Evolutionary conservation across 1,140 invertebrate species (phyloP).

Genomic region (Cydia strobilella): DNA sequence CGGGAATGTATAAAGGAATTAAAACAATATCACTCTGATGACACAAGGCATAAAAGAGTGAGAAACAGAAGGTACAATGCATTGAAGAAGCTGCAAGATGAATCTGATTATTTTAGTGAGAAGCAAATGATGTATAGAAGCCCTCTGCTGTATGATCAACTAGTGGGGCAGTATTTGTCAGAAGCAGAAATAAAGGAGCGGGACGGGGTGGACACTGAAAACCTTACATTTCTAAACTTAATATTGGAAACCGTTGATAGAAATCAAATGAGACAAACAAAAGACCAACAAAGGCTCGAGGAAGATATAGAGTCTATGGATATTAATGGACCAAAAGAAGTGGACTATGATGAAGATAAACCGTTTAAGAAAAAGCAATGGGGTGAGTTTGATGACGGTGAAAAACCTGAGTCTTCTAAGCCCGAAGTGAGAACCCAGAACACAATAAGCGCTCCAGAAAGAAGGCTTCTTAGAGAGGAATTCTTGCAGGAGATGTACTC

Average conservation of each 20-base stretch:
- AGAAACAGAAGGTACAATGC: slow-evolving; percentile 93
- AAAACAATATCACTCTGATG: slow-evolving; percentile 78
- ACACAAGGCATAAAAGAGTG: slow-evolving; percentile 80
- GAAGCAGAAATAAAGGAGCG: slow-evolving; percentile 86
- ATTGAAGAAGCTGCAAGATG: slow-evolving; percentile 85
- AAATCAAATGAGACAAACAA: slow-evolving; percentile 82
- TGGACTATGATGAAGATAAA: slow-evolving; percentile 47
- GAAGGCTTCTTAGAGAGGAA: slow-evolving; percentile 87
- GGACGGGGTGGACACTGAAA: slow-evolving; percentile 82
- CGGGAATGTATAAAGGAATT: slow-evolving; percentile 82
- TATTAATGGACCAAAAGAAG: slow-evolving; percentile 44
- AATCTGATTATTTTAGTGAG: slow-evolving; percentile 93
- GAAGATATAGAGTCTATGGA: slow-evolving; percentile 58
- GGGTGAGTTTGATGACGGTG: slow-evolving; percentile 78
- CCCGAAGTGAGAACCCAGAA: slow-evolving; percentile 50
- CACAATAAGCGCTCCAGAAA: slow-evolving; percentile 81
- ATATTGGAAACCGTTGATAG: slow-evolving; percentile 85
- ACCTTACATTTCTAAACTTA: slow-evolving; percentile 84
- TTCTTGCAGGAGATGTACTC: slow-evolving; percentile 94
- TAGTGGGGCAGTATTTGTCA: slow-evolving; percentile 91
- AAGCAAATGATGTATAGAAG: slow-evolving; percentile 95
- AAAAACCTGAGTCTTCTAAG: slow-evolving; percentile 52
- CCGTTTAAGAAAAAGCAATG: slow-evolving; percentile 56
- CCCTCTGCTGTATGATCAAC: slow-evolving; percentile 92
- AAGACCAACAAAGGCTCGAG: slow-evolving; percentile 82